A percentile compares a stretch with the other conserved stretches of the same genome.
These are phyloP conservation scores for Chloroclystis v-ata DNA, from an alignment of 2,888 invertebrate genomes.

Conservation along the genomic window DNA sequence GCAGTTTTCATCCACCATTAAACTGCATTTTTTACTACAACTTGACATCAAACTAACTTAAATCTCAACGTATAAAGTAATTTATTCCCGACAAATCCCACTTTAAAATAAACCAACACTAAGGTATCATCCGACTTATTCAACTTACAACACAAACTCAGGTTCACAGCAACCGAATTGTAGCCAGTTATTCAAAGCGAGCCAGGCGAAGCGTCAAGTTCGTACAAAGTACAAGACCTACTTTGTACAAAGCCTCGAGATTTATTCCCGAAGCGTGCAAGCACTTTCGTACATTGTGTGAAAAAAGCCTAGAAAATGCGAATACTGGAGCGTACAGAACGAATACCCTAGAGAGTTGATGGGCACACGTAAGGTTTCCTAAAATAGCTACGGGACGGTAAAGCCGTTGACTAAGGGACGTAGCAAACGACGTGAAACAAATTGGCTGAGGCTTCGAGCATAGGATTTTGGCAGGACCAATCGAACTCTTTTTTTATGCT, in stretches of 20 bases:
- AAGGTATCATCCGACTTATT: no score
- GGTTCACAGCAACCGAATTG: no score
- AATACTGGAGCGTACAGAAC: slow-evolving; percentile 1
- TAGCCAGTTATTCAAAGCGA: slow-evolving; percentile 3
- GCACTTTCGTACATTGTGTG: slow-evolving; percentile 20
- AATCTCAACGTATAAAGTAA: no score
- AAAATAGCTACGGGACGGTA: slow-evolving; percentile 26
- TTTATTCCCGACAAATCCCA: no score
- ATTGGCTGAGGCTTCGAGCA: slow-evolving; percentile 23
- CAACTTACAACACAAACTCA: no score
- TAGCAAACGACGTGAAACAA: slow-evolving; percentile 26
- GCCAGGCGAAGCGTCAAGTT: slow-evolving; percentile 7
- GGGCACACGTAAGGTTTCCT: slow-evolving; percentile 25
- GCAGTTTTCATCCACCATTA: no score
- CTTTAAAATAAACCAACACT: no score
- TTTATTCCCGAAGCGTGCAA: slow-evolving; percentile 16
- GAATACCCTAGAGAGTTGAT: slow-evolving; percentile 19
- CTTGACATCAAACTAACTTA: no score
- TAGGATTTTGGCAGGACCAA: background rate
- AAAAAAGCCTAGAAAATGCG: slow-evolving; percentile 20
- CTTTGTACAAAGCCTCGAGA: slow-evolving; percentile 11
- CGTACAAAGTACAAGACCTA: slow-evolving; percentile 8
- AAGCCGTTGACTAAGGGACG: slow-evolving; percentile 29
- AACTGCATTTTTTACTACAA: no score
- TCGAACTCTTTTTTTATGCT: slow-evolving; percentile 1